Evolutionary conservation across 2,797 vertebrate species (phyloP), one percentile per base, ranked within the genome.

Genomic region (Sitta carolinensis): DNA sequence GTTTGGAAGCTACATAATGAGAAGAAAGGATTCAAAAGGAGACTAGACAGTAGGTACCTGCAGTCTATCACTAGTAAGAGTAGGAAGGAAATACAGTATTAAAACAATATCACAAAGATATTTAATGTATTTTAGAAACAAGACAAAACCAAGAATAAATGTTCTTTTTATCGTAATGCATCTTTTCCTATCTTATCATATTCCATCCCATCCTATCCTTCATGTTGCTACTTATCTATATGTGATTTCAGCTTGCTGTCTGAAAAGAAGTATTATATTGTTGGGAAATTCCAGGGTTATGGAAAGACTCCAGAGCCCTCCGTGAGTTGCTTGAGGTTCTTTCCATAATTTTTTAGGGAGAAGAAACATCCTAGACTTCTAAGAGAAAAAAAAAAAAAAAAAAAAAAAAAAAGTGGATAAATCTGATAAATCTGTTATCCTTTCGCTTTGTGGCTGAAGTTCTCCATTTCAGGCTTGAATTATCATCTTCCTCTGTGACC

Each of bases 171-270:
- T 48, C 42, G 18, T 40, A 13, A 20, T 18, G 2, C 29, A 26
- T 32, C 7, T 16, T 8, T 14, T 21, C 29, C 38, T 10, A 13
- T 40, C 25, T 32, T 16, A 17, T 32, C 16, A 25, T 7, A 15
- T 47, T 32, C 55, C 6, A 47, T 26, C 16, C 7, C 4, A 19
- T 30, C 32, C 32, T 30, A 10, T 51, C 16, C 25, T 52, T 81
- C 42, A n/a, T 15, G 4, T 50, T 84, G 18, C 10, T 36, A 34
- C 8, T 55, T 27, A 15, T 34, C 11, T 3, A 0, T 29, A 5
- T 9, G 5, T 32, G 26, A 34, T 72, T 47, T 66, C 34, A 73
- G 1, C 9, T 48, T 69, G 29, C 32, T 47, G 5, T 67, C 54
- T 68, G 36, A 85, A 50, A 5, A 76, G 70, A 67, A 1, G 1